Percentiles rank a stretch among this genome's conserved stretches.
phyloP scores from a whole-genome alignment of 2,888 invertebrate genomes.

The Nyleta sp. region DNA sequence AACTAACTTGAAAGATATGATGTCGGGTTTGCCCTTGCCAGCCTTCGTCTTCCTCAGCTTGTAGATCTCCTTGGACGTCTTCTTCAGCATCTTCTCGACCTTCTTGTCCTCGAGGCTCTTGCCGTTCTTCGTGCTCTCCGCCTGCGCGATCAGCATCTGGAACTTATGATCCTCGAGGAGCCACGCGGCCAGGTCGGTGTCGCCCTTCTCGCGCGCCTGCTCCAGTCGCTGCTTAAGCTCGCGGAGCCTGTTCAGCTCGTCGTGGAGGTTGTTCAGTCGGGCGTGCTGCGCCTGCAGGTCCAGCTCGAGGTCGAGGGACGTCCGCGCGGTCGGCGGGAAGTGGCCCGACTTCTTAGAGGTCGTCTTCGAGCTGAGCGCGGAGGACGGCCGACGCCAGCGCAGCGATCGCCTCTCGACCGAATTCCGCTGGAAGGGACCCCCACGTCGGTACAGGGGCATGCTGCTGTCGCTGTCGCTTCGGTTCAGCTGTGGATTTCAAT shows the following conservation, averaged over 20 bases:
- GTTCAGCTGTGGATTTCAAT: slow-evolving; percentile 87
- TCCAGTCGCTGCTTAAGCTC: slow-evolving; percentile 92
- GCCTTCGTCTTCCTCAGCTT: slow-evolving; percentile 93
- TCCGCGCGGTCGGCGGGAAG: slow-evolving; percentile 87
- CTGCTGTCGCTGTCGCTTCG: slow-evolving; percentile 98
- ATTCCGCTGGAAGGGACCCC: slow-evolving; percentile 94
- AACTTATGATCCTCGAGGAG: slow-evolving; percentile 94
- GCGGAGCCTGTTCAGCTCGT: slow-evolving; percentile 91
- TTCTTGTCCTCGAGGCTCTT: slow-evolving; percentile 87
- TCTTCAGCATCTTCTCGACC: slow-evolving; percentile 91
- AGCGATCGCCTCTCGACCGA: slow-evolving; percentile 95
- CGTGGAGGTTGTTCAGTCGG: slow-evolving; percentile 90
- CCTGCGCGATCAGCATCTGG: slow-evolving; percentile 87
- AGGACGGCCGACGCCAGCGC: slow-evolving; percentile 87
- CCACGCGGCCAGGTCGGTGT: slow-evolving; percentile 92
- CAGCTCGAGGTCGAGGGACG: slow-evolving; percentile 95
- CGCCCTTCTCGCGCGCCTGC: slow-evolving; percentile 92
- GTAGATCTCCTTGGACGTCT: slow-evolving; percentile 96
- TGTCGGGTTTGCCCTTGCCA: slow-evolving; percentile 94
- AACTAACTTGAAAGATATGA: slow-evolving; percentile 95
- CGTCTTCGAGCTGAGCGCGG: slow-evolving; percentile 80
- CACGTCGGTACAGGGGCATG: slow-evolving; percentile 93
- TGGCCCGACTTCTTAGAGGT: slow-evolving; percentile 83
- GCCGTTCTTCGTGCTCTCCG: slow-evolving; percentile 83
- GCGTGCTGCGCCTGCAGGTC: slow-evolving; percentile 97